phyloP scores from a whole-genome alignment of 2,113 vertebrate genomes.

The Riparia riparia region DNA sequence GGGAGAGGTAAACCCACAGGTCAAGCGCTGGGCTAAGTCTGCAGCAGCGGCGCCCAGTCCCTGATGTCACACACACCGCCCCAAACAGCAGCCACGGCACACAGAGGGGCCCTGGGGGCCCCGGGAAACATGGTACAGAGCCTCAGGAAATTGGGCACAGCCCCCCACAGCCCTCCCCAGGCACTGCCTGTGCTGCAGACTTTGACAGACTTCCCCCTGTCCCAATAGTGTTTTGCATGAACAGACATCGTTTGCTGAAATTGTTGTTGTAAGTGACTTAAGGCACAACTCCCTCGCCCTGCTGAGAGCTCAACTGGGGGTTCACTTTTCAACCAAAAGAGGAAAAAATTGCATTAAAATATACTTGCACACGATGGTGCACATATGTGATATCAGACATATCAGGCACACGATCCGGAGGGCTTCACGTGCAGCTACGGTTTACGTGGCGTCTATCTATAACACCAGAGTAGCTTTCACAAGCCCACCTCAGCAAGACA shows the following conservation, averaged over 20 bases:
- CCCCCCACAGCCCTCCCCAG: neutral
- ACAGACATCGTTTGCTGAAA: neutral
- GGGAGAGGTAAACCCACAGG: neutral
- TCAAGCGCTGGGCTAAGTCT: neutral
- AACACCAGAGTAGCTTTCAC: neutral
- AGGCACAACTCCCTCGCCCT: neutral
- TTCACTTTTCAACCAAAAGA: neutral
- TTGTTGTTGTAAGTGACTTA: neutral
- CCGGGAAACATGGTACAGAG: conserved; percentile 15
- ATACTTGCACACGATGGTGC: accelerated
- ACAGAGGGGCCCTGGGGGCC: neutral
- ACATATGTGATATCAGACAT: neutral
- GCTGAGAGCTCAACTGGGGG: neutral
- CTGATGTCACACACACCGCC: accelerated
- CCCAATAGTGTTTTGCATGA: conserved; percentile 11
- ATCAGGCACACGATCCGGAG: neutral
- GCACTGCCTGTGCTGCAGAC: neutral
- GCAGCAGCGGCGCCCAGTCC: accelerated
- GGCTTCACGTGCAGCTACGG: neutral
- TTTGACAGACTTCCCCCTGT: conserved; percentile 20
- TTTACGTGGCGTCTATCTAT: neutral
- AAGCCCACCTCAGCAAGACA: neutral
- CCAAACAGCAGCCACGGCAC: accelerated
- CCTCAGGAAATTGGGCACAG: conserved; percentile 2
- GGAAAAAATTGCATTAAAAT: neutral